Evolutionary conservation across 2,888 invertebrate genomes (phyloP).

Genomic region (Agonopterix subpropinquella): DNA sequence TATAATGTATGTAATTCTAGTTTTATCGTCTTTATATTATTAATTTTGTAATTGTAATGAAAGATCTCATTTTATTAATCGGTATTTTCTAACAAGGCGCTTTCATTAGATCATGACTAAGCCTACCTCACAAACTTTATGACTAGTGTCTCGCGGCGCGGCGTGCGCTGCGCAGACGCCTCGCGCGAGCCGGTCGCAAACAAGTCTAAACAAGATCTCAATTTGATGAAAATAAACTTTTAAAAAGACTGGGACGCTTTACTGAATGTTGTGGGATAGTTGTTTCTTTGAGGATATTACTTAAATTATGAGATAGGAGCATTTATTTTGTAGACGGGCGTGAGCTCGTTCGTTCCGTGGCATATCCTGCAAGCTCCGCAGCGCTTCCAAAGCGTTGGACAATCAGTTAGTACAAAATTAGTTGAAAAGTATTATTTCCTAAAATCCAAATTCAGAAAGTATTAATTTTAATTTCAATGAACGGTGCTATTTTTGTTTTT

Average conservation of each 20-base stretch:
- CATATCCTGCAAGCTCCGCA: constrained; percentile 39
- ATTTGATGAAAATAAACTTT: constrained; percentile 75
- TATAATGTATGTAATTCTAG: constrained; percentile 72
- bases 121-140: constrained; percentile 74
- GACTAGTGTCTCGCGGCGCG: constrained; percentile 42
- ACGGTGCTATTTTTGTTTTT: constrained; percentile 48
- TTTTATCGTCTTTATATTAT: constrained; percentile 71
- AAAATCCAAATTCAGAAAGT: constrained; percentile 68
- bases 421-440: constrained; percentile 69
- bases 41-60: constrained; percentile 73
- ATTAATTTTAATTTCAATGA: constrained; percentile 56
- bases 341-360: constrained; percentile 32
- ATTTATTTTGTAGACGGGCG: constrained; percentile 55
- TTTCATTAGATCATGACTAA: constrained; percentile 75
- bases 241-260: constrained; percentile 76
- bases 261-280: constrained; percentile 75
- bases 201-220: constrained; percentile 75
- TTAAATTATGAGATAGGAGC: constrained; percentile 73
- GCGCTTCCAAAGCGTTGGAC: constrained; percentile 46
- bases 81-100: constrained; percentile 76
- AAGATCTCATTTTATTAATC: constrained; percentile 77
- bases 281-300: constrained; percentile 72
- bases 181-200: constrained; percentile 46
- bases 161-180: constrained; percentile 19
- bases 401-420: constrained; percentile 69